Base-by-base conservation (phyloP, 2,888 invertebrate genomes). In the Drosophila conformis region DNA sequence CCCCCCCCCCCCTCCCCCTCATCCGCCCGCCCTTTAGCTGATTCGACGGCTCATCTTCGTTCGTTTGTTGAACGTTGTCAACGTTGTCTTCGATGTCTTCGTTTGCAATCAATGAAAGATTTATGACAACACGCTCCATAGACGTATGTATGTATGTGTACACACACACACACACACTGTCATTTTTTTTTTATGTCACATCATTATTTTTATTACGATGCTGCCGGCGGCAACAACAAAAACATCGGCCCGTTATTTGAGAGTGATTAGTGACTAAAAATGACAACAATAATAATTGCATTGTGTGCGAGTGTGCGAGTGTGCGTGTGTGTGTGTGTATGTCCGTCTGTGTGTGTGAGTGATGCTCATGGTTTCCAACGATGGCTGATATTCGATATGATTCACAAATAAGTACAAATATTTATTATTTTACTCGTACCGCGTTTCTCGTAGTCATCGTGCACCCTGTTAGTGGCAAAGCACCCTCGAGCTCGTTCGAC, bases 71-170 rank as follows among this genome's bases (percentile, higher is more conserved):
- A 52, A 66, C 73, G 80, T 66, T 80, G 78, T 76, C 81, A 73
- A 78, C 69, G 78, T 70, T 75, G 82, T 87, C 77, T 73, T 78
- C 85, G 85, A 85, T 82, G 85, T 89, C 85, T 85, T 85, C 85
- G 87, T 85, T 85, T 89, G 85, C 85, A 87, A 85, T 85, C 85
- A 85, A 85, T 89, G 82, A 84, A 89, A 85, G 85, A 85, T 85
- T 85, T 85, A 85, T 85, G 85, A 89, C 89, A 78, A 62, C 69
- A 73, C 21, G 42, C 40, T 40, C 29, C 13, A 73, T 48, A 59
- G 15, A 57, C 59, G 64, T 38, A 42, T 31, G 38, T 51, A 62
- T 31, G 38, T 31, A 48, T 54, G 40, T 64, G 49, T 25, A 71
- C 35, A 46, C 35, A 60, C 27, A 38, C 27, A 53, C 21, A 31